Evolutionary conservation across 2,888 invertebrate species (phyloP).

Genomic region (Smittia sp.): DNA sequence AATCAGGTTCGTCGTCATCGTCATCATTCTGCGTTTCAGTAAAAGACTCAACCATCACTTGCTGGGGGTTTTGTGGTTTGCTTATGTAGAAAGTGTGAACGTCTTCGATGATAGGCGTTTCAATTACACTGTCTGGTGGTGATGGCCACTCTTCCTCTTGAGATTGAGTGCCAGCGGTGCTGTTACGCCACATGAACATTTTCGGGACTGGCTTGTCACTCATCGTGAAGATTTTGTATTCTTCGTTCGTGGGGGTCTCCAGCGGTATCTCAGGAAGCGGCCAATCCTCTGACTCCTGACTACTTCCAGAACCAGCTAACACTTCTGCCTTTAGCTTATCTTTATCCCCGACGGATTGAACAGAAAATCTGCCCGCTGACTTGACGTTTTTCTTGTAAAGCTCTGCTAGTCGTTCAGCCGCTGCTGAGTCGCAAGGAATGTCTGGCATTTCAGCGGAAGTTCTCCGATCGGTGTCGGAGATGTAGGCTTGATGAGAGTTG

Average conservation of each 20-base stretch:
- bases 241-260: slow-evolving; percentile 43
- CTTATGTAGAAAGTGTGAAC: slow-evolving; percentile 77
- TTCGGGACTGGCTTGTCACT: slow-evolving; percentile 50
- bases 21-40: slow-evolving; percentile 61
- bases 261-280: slow-evolving; percentile 69
- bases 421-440: slow-evolving; percentile 71
- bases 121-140: slow-evolving; percentile 69
- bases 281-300: slow-evolving; percentile 75
- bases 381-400: slow-evolving; percentile 56
- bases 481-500: slow-evolving; percentile 69
- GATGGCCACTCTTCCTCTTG: slow-evolving; percentile 81
- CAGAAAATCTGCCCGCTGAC: slow-evolving; percentile 50
- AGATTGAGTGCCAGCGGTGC: slow-evolving; percentile 52
- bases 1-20: slow-evolving; percentile 63
- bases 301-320: slow-evolving; percentile 60
- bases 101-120: slow-evolving; percentile 70
- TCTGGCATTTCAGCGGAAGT: slow-evolving; percentile 84
- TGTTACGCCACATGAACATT: slow-evolving; percentile 53
- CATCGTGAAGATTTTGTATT: background rate
- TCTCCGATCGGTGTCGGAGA: slow-evolving; percentile 74
- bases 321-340: slow-evolving; percentile 49
- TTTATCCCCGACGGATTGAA: slow-evolving; percentile 53
- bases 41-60: slow-evolving; percentile 70
- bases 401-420: slow-evolving; percentile 57
- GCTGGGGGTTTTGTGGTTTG: slow-evolving; percentile 73